Conservation (phyloP, 2,797 vertebrate species). For the Pangasius larnaudii region DNA sequence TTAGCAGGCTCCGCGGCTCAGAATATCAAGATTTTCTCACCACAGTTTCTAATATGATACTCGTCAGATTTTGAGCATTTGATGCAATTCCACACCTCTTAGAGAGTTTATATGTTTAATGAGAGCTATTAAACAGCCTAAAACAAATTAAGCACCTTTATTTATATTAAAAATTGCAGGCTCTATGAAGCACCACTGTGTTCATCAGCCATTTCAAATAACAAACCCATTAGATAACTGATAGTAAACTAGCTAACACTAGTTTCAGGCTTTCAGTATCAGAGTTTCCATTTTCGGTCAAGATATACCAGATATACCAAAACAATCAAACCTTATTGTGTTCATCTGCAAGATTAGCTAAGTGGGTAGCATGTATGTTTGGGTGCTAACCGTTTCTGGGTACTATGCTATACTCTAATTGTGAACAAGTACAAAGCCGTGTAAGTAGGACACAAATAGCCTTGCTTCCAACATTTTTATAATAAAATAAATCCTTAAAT, state of each 20-base stretch:
- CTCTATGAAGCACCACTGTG: background rate
- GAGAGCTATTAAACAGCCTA: background rate
- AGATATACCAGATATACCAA: background rate
- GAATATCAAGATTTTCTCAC: background rate
- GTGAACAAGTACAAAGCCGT: background rate
- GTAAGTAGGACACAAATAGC: background rate
- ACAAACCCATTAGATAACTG: background rate
- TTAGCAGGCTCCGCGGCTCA: background rate
- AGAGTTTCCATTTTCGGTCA: background rate
- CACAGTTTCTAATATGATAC: background rate
- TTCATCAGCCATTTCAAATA: background rate
- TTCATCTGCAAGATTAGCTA: background rate
- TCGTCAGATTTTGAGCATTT: background rate
- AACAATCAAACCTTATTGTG: background rate
- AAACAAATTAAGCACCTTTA: background rate
- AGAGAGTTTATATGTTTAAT: background rate
- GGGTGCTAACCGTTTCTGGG: background rate
- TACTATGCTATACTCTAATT: background rate
- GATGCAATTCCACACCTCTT: background rate
- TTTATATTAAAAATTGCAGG: no score
- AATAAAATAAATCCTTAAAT: background rate
- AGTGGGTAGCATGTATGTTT: background rate
- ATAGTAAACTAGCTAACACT: background rate
- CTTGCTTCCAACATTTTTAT: background rate
- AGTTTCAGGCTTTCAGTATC: background rate